phyloP scores from a whole-genome alignment of 2,797 vertebrate species.

The Adelosebastes latens region DNA sequence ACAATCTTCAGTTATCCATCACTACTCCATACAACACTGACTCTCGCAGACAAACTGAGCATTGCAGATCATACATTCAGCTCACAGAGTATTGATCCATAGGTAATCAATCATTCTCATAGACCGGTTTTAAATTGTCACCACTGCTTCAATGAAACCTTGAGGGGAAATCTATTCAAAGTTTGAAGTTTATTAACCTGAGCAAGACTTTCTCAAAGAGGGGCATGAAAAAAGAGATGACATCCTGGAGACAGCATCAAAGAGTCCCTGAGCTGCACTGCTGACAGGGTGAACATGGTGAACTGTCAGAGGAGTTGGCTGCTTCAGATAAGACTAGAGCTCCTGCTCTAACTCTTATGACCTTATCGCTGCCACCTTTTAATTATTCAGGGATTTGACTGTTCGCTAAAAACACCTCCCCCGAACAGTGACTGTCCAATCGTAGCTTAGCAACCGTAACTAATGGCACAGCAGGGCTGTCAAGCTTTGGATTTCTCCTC shows the following conservation, averaged over 20 bases:
- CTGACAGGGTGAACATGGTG: neutral
- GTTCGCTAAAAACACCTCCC: constrained; percentile 6
- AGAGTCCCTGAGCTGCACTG: constrained; percentile 1
- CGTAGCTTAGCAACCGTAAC: neutral
- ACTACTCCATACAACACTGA: neutral
- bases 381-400: constrained; percentile 51
- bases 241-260: neutral
- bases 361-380: constrained; percentile 38
- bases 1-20: constrained; percentile 2
- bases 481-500: neutral
- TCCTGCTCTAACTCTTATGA: constrained; percentile 36
- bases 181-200: neutral
- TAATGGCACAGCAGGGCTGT: neutral
- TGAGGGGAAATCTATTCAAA: neutral
- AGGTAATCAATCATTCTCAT: constrained; percentile 15
- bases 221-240: neutral
- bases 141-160: neutral
- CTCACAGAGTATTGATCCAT: neutral
- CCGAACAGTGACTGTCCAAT: neutral
- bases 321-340: constrained; percentile 29
- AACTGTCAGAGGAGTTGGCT: constrained; percentile 20
- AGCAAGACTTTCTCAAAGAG: neutral
- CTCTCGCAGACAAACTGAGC: neutral
- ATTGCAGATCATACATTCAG: neutral
- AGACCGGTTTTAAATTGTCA: neutral